These are phyloP conservation scores for Mantis religiosa DNA, from an alignment of 2,888 invertebrate genomes.

Conservation along the genomic window DNA sequence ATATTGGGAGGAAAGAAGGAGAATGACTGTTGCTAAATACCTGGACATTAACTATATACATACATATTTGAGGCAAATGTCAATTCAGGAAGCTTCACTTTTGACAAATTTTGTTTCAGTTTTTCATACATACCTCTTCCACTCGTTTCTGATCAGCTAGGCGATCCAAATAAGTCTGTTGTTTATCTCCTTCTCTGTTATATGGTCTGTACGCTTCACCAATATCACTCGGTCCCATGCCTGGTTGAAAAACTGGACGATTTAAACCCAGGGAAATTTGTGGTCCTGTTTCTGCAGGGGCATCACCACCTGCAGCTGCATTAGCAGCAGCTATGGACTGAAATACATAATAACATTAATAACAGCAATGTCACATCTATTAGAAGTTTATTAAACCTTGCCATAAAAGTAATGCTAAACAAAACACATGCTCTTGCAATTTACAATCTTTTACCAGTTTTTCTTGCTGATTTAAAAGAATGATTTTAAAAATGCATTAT, in stretches of 20 bases:
- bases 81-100: neutral
- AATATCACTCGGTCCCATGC: slow-evolving; percentile 69
- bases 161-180: slow-evolving; percentile 67
- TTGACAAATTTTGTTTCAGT: neutral
- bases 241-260: slow-evolving; percentile 56
- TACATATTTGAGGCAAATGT: no score
- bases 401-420: no score
- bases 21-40: no score
- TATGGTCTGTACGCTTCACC: slow-evolving; percentile 77
- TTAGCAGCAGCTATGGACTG: neutral
- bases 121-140: slow-evolving; percentile 54
- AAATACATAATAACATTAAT: no score
- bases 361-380: no score
- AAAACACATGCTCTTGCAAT: no score
- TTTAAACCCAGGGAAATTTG: slow-evolving; percentile 6
- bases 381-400: no score
- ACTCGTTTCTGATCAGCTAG: slow-evolving; percentile 73
- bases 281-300: slow-evolving; percentile 4
- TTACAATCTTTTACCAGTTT: no score
- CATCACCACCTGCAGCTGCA: neutral
- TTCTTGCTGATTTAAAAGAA: no score
- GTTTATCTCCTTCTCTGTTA: slow-evolving; percentile 48
- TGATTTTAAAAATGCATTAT: no score
- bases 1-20: no score
- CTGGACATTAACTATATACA: no score